Percentiles rank a stretch among this genome's conserved stretches.
These are phyloP conservation scores for Charadrius vociferus DNA, from an alignment of 2,113 vertebrate genomes.

Conservation along the genomic window DNA sequence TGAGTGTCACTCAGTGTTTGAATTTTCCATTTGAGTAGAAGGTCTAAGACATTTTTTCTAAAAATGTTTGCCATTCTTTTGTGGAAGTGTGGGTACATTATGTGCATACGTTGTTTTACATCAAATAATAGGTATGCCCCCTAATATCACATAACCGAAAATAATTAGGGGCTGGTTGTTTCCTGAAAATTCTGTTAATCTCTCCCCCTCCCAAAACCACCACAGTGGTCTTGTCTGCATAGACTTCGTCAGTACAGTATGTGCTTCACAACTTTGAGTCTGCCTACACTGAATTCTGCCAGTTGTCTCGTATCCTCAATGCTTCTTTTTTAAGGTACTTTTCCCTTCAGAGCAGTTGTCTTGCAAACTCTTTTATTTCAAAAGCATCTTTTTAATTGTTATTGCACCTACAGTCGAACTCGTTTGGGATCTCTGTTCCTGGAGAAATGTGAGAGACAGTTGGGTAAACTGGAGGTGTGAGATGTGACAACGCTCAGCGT, in stretches of 20 bases:
- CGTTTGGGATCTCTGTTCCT: neutral
- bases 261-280: neutral
- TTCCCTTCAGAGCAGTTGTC: neutral
- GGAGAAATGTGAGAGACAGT: neutral
- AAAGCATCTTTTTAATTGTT: neutral
- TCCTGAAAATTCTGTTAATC: neutral
- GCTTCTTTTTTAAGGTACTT: neutral
- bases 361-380: neutral
- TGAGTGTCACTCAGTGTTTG: neutral
- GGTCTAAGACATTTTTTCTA: neutral
- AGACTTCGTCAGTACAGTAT: neutral
- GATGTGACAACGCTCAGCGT: neutral
- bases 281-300: neutral
- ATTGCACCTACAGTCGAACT: neutral
- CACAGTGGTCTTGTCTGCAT: neutral
- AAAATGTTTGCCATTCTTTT: neutral
- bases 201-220: neutral
- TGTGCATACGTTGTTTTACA: neutral
- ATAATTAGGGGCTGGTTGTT: neutral
- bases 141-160: neutral
- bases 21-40: neutral
- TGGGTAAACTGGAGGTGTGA: neutral
- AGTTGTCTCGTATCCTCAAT: neutral
- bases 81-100: neutral
- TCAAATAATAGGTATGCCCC: neutral